These are phyloP conservation scores for Mungos mungo DNA, from an alignment of 2,113 vertebrate genomes.

Conservation along the genomic window DNA sequence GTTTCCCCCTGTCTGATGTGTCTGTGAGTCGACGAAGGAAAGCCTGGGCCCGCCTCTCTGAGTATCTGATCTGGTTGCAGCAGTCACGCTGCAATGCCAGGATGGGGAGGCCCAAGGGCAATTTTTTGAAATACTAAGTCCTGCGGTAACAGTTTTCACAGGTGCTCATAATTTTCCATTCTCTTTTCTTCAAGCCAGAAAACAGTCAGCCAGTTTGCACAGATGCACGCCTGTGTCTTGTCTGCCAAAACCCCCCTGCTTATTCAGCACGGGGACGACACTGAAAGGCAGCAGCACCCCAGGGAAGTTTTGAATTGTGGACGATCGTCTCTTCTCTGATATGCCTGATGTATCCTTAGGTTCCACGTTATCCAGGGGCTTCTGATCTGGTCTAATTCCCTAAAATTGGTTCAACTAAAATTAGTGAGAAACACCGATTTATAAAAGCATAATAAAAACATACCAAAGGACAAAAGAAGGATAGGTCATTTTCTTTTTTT, in stretches of 20 bases:
- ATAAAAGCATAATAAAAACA: not conserved
- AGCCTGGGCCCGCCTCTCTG: not conserved
- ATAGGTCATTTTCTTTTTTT: not conserved
- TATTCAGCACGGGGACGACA: slow-evolving; percentile 18
- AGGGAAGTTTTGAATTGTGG: slow-evolving; percentile 50
- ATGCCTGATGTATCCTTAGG: slow-evolving; percentile 71
- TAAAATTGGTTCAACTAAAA: slow-evolving; percentile 44
- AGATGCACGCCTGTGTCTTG: slow-evolving; percentile 32
- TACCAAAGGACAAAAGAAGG: not conserved
- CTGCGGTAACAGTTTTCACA: slow-evolving; percentile 29
- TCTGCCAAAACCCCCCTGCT: slow-evolving; percentile 23
- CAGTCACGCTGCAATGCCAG: not conserved
- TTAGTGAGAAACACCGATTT: not conserved
- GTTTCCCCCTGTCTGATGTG: not conserved
- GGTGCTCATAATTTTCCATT: not conserved
- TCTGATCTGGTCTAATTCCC: slow-evolving; percentile 60
- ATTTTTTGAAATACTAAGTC: not conserved
- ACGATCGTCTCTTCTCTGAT: slow-evolving; percentile 71
- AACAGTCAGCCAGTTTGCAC: not conserved
- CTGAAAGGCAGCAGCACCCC: not conserved
- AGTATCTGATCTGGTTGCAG: not conserved
- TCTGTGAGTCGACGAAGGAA: not conserved
- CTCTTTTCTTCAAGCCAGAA: slow-evolving; percentile 41
- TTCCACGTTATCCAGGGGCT: slow-evolving; percentile 15
- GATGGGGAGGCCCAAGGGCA: not conserved